These are phyloP conservation scores for Zoanthus sansibaricus DNA, from an alignment of 92 coral and sea anemone species.

Conservation along the genomic window DNA sequence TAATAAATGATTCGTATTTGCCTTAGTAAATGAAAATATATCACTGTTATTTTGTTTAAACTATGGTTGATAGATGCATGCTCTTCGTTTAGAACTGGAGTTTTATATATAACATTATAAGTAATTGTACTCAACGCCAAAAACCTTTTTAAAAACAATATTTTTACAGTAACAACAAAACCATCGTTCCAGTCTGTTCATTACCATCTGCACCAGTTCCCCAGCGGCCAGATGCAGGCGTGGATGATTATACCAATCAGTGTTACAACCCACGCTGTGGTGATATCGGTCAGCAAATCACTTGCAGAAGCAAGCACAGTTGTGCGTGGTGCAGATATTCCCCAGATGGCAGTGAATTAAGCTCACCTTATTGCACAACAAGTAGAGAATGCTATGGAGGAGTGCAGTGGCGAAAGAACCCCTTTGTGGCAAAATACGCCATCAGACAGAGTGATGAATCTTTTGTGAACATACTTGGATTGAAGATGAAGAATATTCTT, in stretches of 20 bases:
- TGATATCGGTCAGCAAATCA: background rate
- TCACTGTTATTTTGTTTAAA: too few relatives aligned
- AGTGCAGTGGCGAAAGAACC: constrained; percentile 18
- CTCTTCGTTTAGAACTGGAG: too few relatives aligned
- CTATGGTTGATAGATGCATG: too few relatives aligned
- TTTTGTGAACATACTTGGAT: background rate
- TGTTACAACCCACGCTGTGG: constrained; percentile 28
- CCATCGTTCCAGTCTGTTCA: background rate
- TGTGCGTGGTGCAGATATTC: constrained; percentile 40
- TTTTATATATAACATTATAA: too few relatives aligned
- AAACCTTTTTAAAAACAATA: background rate
- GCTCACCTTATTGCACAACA: constrained; percentile 15
- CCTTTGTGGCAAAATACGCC: constrained; percentile 15
- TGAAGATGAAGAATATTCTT: constrained; percentile 23
- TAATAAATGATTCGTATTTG: too few relatives aligned
- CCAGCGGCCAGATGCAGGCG: constrained; percentile 26
- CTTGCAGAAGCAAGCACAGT: constrained; percentile 35
- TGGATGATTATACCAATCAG: constrained; percentile 17
- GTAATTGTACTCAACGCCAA: too few relatives aligned
- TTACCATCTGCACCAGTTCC: constrained; percentile 29
- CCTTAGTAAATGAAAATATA: too few relatives aligned
- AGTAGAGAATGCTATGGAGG: constrained; percentile 41
- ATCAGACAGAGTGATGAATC: background rate
- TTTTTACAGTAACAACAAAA: background rate
- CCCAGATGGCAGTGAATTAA: background rate